phyloP scores from a whole-genome alignment of 2,113 vertebrate species.

The Rhodinocichla rosea region DNA sequence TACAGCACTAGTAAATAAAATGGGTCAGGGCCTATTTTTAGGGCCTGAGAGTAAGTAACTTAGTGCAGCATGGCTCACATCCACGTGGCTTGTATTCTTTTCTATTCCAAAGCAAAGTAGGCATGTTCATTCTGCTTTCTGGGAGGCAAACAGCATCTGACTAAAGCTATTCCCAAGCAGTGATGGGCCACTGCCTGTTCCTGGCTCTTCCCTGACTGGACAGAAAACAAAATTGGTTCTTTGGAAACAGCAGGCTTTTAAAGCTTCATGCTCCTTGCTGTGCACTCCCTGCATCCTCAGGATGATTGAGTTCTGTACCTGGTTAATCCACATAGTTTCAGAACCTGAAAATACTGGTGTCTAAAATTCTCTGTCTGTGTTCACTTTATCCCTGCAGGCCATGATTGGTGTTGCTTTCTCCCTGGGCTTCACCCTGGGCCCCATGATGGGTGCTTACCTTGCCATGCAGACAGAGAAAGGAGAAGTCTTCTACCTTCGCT shows the following conservation, averaged over 20 bases:
- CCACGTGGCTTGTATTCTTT: background rate
- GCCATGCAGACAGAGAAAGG: conserved; percentile 66
- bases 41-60: background rate
- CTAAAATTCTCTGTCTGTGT: background rate
- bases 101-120: background rate
- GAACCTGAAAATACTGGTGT: background rate
- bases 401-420: conserved; percentile 96
- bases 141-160: background rate
- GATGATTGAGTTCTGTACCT: background rate
- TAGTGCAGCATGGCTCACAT: background rate
- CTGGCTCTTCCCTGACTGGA: background rate
- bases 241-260: background rate
- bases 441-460: conserved; percentile 90
- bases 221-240: background rate
- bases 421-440: conserved; percentile 92
- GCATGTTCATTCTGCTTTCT: background rate
- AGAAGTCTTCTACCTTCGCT: conserved; percentile 77
- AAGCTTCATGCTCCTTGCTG: background rate
- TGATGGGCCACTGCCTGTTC: background rate
- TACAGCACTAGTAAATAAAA: background rate
- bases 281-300: background rate
- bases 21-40: background rate
- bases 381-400: conserved; percentile 73
- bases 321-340: background rate
- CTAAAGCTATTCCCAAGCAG: background rate